Conservation (phyloP, 1,140 invertebrate species). For the Phocides pigmalion region DNA sequence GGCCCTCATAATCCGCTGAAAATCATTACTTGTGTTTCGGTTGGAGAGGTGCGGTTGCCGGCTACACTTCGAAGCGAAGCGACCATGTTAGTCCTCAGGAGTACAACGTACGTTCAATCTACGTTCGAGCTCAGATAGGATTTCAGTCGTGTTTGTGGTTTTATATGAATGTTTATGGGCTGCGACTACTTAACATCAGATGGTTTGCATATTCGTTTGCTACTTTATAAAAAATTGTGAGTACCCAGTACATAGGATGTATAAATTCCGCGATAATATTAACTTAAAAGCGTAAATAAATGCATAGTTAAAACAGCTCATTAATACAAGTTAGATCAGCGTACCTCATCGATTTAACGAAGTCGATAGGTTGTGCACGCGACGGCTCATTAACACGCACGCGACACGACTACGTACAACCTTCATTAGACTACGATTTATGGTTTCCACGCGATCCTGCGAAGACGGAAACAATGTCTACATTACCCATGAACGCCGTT, state of each 20-base stretch:
- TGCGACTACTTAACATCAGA: no score
- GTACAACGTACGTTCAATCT: no score
- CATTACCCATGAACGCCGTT: conserved; percentile 29
- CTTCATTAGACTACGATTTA: conserved; percentile 46
- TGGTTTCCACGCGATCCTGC: conserved; percentile 56
- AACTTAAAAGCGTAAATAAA: background rate
- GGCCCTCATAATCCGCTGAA: no score
- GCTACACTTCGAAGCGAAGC: no score
- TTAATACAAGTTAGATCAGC: conserved; percentile 27
- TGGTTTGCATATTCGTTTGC: no score
- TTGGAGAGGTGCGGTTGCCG: no score
- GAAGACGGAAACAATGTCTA: conserved; percentile 29
- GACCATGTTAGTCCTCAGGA: no score
- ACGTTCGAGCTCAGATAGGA: no score
- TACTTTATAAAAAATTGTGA: background rate
- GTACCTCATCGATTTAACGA: conserved; percentile 56
- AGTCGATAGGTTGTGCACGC: conserved; percentile 70
- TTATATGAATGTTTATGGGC: no score
- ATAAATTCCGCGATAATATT: no score
- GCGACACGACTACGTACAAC: conserved; percentile 50
- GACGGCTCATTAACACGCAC: conserved; percentile 77
- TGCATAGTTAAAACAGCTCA: background rate
- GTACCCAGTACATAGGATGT: background rate
- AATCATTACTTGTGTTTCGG: no score
- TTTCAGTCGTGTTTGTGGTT: no score